phyloP scores from a whole-genome alignment of 2,113 vertebrate genomes.

The Colistium nudipinnis region DNA sequence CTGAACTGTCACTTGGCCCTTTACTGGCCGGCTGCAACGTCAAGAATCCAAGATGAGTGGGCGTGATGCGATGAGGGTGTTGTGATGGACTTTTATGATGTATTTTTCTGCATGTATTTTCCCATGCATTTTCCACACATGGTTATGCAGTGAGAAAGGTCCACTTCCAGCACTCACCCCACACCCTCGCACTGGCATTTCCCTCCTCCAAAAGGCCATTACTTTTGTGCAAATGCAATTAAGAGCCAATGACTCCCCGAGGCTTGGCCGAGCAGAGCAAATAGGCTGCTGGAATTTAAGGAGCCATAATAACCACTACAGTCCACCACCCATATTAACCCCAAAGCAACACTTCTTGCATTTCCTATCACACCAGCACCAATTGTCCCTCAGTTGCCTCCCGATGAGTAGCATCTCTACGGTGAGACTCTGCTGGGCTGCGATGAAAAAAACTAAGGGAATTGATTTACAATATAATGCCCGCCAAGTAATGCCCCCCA shows the following conservation, averaged over 20 bases:
- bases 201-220: conserved; percentile 65
- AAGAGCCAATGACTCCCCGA: conserved; percentile 73
- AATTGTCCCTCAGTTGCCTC: conserved; percentile 42
- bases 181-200: conserved; percentile 40
- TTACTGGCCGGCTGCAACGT: no score
- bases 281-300: conserved; percentile 63
- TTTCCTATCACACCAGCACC: conserved; percentile 52
- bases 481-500: not conserved
- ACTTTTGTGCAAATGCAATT: conserved; percentile 81
- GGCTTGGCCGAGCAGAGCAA: conserved; percentile 54
- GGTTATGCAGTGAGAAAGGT: conserved; percentile 39
- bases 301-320: conserved; percentile 65
- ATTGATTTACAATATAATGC: conserved; percentile 29
- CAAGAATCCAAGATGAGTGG: no score
- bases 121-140: conserved; percentile 7
- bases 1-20: no score
- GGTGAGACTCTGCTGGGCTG: conserved; percentile 11
- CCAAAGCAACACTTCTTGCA: conserved; percentile 26
- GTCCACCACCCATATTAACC: conserved; percentile 44
- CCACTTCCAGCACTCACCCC: conserved; percentile 25
- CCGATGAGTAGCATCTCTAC: conserved; percentile 30
- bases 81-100: conserved; percentile 15
- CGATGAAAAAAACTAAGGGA: conserved; percentile 26
- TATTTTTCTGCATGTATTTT: not conserved
- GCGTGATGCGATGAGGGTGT: conserved; percentile 1